These are phyloP conservation scores for Euspilapteryx auroguttella DNA, from an alignment of 2,888 invertebrate genomes.

Conservation along the genomic window DNA sequence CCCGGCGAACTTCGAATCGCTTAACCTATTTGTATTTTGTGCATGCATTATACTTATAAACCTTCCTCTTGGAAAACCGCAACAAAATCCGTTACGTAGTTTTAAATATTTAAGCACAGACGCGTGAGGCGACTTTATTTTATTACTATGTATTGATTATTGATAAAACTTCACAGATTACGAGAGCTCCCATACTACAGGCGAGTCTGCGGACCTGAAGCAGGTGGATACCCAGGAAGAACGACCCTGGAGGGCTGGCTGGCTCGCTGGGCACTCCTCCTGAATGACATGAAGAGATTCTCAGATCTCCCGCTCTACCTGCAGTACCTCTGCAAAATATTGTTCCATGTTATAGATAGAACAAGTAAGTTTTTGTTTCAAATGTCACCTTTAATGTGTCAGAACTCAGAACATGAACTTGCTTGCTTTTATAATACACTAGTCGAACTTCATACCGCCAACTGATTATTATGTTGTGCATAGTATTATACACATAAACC, in stretches of 20 bases:
- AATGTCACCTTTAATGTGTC: too few species aligned
- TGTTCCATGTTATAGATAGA: constrained; percentile 71
- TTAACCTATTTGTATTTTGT: too few species aligned
- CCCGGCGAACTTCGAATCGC: too few species aligned
- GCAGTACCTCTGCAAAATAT: constrained; percentile 71
- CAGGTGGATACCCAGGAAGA: constrained; percentile 42
- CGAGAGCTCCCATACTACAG: constrained; percentile 45
- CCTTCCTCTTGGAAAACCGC: too few species aligned
- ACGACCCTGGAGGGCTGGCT: constrained; percentile 71
- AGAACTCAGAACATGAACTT: too few species aligned
- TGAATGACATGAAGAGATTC: constrained; percentile 44
- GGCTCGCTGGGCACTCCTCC: constrained; percentile 66
- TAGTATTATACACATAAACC: not conserved
- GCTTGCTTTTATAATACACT: too few species aligned
- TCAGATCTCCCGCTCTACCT: constrained; percentile 72
- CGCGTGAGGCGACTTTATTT: too few species aligned
- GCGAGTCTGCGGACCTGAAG: constrained; percentile 42
- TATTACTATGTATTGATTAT: too few species aligned
- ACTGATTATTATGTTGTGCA: not conserved
- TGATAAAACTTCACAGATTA: too few species aligned
- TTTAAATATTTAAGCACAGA: too few species aligned
- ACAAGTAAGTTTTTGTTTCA: constrained; percentile 58
- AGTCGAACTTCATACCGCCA: not conserved
- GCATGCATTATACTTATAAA: too few species aligned
- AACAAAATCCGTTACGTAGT: too few species aligned